Conservation (phyloP, 2,797 vertebrate genomes). For the Eleutherodactylus coqui region DNA sequence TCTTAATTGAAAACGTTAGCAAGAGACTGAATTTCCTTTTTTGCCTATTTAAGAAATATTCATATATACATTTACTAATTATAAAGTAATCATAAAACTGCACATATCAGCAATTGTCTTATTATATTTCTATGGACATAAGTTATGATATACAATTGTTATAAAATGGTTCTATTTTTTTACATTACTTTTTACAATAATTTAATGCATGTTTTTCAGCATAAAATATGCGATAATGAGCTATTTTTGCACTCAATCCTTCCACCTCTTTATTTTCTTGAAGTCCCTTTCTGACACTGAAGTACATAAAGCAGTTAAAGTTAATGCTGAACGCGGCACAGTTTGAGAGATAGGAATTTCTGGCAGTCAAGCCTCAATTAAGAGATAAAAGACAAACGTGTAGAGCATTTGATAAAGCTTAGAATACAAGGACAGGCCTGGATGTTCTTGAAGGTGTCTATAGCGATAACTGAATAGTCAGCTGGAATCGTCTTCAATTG, state of each 20-base stretch:
- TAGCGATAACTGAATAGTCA: constrained; percentile 90
- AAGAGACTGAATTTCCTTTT: too few species aligned
- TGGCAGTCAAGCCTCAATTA: constrained; percentile 93
- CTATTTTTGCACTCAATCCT: constrained; percentile 67
- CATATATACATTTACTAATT: too few species aligned
- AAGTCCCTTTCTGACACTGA: constrained; percentile 69
- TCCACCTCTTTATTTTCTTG: constrained; percentile 74
- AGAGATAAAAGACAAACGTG: constrained; percentile 95
- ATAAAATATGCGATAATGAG: constrained; percentile 48
- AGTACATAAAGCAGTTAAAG: constrained; percentile 91
- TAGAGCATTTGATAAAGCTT: constrained; percentile 92
- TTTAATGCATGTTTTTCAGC: background rate
- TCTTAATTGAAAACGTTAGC: too few species aligned
- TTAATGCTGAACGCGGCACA: constrained; percentile 94
- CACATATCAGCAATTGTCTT: too few species aligned
- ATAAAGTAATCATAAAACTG: too few species aligned
- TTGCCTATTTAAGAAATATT: too few species aligned
- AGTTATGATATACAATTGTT: background rate
- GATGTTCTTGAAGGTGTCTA: constrained; percentile 92
- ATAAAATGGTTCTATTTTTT: background rate
- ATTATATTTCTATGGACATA: background rate
- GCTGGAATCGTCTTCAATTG: constrained; percentile 86
- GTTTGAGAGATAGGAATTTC: constrained; percentile 94
- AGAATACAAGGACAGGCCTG: constrained; percentile 83
- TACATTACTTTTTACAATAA: background rate